These are phyloP conservation scores for Hydrotaea diabolus DNA, from an alignment of 2,888 invertebrate genomes.

Conservation along the genomic window DNA sequence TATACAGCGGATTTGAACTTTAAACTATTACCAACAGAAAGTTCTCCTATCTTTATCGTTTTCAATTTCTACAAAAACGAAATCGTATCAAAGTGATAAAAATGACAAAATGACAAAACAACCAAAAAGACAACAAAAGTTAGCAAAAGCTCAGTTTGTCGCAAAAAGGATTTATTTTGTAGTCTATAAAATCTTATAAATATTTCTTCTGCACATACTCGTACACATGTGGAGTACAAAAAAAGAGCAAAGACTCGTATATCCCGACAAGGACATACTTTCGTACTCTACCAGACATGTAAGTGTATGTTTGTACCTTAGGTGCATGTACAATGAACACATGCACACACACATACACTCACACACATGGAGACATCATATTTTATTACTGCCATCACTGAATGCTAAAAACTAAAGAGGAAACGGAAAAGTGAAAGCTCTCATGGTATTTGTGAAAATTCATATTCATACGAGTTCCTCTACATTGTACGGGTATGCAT, in stretches of 20 bases:
- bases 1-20: too few species aligned
- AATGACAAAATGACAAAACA: conserved; percentile 37
- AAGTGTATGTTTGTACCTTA: neutral
- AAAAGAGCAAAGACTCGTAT: neutral
- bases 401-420: conserved; percentile 38
- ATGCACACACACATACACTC: neutral
- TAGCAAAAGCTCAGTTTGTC: conserved; percentile 49
- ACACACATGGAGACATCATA: conserved; percentile 39
- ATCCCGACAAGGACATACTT: neutral
- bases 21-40: too few species aligned
- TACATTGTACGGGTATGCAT: conserved; percentile 39
- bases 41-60: too few species aligned
- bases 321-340: neutral
- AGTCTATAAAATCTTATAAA: conserved; percentile 58
- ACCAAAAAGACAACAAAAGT: conserved; percentile 42
- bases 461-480: conserved; percentile 37
- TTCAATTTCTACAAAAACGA: neutral
- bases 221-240: conserved; percentile 17
- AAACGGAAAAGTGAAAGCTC: conserved; percentile 63
- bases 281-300: neutral
- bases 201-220: conserved; percentile 38
- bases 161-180: conserved; percentile 59
- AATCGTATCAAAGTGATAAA: neutral
- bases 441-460: conserved; percentile 53
- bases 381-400: conserved; percentile 46